Evolutionary conservation across 2,797 vertebrate genomes (phyloP).

Genomic region (Pelobates cultripes): DNA sequence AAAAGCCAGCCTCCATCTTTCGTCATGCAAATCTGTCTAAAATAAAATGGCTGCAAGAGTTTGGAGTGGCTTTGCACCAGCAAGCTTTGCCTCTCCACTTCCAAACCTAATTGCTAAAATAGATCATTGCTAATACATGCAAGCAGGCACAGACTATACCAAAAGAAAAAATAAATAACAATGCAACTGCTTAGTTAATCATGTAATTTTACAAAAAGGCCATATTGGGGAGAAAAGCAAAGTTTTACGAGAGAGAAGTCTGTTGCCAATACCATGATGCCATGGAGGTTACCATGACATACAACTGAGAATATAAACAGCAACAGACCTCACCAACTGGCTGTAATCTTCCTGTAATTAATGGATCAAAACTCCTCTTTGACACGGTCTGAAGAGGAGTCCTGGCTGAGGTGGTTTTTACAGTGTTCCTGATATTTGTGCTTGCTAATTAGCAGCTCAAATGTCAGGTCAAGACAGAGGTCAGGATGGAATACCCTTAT

Average conservation of each 20-base stretch:
- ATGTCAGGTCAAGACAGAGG: conserved; percentile 47
- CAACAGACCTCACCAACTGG: neutral
- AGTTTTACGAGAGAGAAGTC: neutral
- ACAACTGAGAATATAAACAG: neutral
- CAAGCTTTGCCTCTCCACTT: too few species aligned
- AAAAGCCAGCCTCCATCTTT: too few species aligned
- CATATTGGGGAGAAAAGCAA: too few species aligned
- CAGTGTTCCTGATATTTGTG: neutral
- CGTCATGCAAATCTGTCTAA: too few species aligned
- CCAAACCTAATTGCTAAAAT: too few species aligned
- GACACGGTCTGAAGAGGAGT: neutral
- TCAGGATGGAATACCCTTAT: conserved; percentile 48
- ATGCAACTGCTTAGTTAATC: too few species aligned
- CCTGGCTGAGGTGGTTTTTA: neutral
- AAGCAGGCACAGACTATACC: too few species aligned
- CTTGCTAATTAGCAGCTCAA: conserved; percentile 52
- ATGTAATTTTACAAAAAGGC: too few species aligned
- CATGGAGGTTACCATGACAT: neutral
- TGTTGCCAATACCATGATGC: neutral
- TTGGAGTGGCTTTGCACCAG: too few species aligned
- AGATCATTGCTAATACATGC: too few species aligned
- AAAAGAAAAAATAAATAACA: too few species aligned
- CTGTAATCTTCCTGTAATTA: conserved; percentile 30
- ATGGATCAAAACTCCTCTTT: neutral
- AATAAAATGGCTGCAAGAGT: too few species aligned